Percentiles rank a stretch among this genome's conserved stretches.
phyloP scores from a whole-genome alignment of 2,113 vertebrate genomes.

The Romanogobio albipinnatus region DNA sequence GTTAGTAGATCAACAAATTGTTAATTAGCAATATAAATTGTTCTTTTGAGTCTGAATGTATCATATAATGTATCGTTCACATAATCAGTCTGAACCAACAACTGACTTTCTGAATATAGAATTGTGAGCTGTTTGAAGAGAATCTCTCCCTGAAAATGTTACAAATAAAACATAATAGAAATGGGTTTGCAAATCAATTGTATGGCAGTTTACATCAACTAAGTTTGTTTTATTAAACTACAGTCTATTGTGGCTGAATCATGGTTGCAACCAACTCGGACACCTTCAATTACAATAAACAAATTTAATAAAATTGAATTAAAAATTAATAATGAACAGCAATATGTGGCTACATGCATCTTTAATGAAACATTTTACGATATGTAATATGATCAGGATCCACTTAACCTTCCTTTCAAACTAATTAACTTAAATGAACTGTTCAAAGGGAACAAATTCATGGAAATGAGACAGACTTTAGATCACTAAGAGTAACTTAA shows the following conservation, averaged over 20 bases:
- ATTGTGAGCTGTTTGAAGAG: neutral
- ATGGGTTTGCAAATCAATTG: neutral
- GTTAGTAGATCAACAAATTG: neutral
- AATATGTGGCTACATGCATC: neutral
- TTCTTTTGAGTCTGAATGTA: neutral
- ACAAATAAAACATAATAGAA: neutral
- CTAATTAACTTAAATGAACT: neutral
- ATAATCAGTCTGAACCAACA: neutral
- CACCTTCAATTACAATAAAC: neutral
- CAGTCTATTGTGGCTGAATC: neutral
- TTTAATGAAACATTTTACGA: neutral
- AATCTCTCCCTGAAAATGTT: neutral
- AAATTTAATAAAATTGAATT: neutral
- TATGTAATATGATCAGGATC: neutral
- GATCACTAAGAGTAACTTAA: no score
- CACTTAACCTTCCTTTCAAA: neutral
- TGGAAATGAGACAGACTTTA: no score
- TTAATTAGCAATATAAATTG: neutral
- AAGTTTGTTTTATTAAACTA: neutral
- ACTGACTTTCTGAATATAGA: neutral
- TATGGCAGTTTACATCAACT: neutral
- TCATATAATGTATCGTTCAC: neutral
- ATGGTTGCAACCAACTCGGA: neutral
- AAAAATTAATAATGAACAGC: neutral
- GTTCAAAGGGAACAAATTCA: no score